Conservation (phyloP, 1,140 invertebrate genomes). For the Epicauta chinensis region DNA sequence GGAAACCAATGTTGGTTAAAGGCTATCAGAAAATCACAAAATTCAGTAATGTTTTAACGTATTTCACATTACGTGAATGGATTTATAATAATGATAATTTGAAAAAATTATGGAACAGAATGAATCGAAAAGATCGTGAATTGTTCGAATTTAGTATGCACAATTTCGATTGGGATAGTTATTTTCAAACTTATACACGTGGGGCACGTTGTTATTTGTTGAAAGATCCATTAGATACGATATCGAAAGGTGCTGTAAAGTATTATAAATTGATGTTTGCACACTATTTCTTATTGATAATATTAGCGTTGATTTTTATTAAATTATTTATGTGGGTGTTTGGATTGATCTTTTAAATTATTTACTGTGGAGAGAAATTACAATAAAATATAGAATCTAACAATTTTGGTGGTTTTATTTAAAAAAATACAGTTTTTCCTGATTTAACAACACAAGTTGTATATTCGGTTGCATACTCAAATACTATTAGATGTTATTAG, state of each 20-base stretch:
- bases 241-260: conserved; percentile 32
- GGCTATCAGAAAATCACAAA: conserved; percentile 72
- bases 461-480: too few relatives aligned
- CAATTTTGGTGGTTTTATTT: too few relatives aligned
- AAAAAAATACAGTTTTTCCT: too few relatives aligned
- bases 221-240: conserved; percentile 52
- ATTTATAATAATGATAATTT: conserved; percentile 64
- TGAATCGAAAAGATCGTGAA: conserved; percentile 55
- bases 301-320: conserved; percentile 19
- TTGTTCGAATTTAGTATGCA: conserved; percentile 54
- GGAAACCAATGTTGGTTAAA: conserved; percentile 49
- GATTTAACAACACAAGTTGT: too few relatives aligned
- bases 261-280: conserved; percentile 27
- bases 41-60: conserved; percentile 62
- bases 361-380: too few relatives aligned
- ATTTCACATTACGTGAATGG: conserved; percentile 67
- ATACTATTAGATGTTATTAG: too few relatives aligned
- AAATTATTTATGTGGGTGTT: conserved; percentile 3
- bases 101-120: conserved; percentile 50
- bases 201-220: conserved; percentile 50
- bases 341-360: conserved; percentile 21
- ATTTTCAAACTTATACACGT: conserved; percentile 54
- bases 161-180: conserved; percentile 53
- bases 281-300: conserved; percentile 26
- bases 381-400: too few relatives aligned